Base-by-base conservation (phyloP, 1,140 invertebrate species). In the Mamestra configurata region DNA sequence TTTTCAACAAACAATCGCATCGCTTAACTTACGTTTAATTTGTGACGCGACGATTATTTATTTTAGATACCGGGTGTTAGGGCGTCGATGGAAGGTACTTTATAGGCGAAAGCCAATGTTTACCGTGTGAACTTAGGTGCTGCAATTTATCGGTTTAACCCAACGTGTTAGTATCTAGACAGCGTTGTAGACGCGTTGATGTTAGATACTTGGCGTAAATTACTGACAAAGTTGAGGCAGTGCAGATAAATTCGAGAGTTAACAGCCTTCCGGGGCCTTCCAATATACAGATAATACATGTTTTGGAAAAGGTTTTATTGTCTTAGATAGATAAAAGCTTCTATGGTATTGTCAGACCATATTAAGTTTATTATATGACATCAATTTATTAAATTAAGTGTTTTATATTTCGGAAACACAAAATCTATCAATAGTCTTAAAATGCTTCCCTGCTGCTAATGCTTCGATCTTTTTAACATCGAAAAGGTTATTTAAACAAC, bases 151-250 rank as follows among this genome's bases (percentile, higher is more conserved):
- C 27, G 64, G 8, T 46, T 46, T 68, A 53, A 51, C 46, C 24
- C 68, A 31, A 51, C 68, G n/a, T 31, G 15, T 31, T 24, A 13
- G 46, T 51, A 51, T 71, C 68, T 71, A 71, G 40, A 35, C 43
- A 71, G 11, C 24, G 24, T 31, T 51, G 68, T 53, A 49, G 40
- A 70, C 43, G 68, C 24, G 49, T 15, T 18, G 66, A 71, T 71
- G 24, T 51, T 71, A 51, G 66, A 71, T 71, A 71, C 43, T 24
- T 51, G 40, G 13, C 46, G 66, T 71, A 51, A 71, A 71, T 71
- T 71, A 71, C 64, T 68, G 64, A 68, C 66, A 51, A 71, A 51
- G 10, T 71, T 0, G 24, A 68, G 46, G 11, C 61, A 4, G 18
- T 68, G 20, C 22, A 1, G 24, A 71, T 71, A 71, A 51, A 49